A percentile compares a stretch with the other conserved stretches of the same genome.
phyloP scores from a whole-genome alignment of 2,888 invertebrate species.

The Ceratothoa steindachneri region DNA sequence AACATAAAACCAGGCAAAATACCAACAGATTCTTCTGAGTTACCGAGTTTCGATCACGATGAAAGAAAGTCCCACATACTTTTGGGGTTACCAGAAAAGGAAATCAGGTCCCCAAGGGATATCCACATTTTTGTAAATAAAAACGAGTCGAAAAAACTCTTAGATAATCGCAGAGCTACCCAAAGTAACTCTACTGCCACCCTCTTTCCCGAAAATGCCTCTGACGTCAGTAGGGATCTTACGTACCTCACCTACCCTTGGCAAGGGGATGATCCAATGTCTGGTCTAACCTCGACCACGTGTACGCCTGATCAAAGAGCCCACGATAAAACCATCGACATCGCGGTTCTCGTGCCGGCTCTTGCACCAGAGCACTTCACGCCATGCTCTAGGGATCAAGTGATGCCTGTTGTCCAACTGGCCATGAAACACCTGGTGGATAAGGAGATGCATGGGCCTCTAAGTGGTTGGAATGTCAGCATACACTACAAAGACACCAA shows the following conservation, averaged over 20 bases:
- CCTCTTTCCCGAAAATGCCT: not conserved
- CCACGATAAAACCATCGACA: constrained; percentile 21
- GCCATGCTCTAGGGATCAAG: constrained; percentile 63
- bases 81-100: no score
- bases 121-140: no score
- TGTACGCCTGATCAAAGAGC: not conserved
- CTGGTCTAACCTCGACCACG: not conserved
- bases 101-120: no score
- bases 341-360: constrained; percentile 64
- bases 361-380: constrained; percentile 56
- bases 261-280: not conserved
- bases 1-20: no score
- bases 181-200: no score
- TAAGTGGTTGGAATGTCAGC: constrained; percentile 66
- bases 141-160: no score
- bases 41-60: no score
- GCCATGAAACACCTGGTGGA: constrained; percentile 58
- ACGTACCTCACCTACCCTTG: constrained; percentile 2
- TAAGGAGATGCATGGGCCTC: constrained; percentile 44
- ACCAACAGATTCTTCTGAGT: no score
- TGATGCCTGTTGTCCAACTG: constrained; percentile 67
- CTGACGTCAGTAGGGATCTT: not conserved
- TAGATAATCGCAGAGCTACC: no score
- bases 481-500: constrained; percentile 68
- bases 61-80: no score